Percentiles rank a stretch among this genome's conserved stretches.
phyloP scores from a whole-genome alignment of 2,888 invertebrate species.

The Timema cristinae region DNA sequence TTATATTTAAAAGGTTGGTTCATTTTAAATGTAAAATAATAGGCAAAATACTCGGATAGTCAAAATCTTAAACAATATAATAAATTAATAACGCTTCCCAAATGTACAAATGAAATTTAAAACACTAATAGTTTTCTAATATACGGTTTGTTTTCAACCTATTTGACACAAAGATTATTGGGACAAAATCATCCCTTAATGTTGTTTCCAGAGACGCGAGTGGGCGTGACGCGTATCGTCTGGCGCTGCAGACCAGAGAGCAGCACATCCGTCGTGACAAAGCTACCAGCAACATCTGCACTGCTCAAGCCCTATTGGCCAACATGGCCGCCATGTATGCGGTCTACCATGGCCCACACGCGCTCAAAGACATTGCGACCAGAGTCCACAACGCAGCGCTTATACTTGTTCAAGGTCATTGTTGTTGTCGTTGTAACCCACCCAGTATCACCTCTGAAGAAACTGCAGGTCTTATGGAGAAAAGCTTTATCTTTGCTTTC shows the following conservation, averaged over 20 bases:
- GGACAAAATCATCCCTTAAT: too few relatives aligned
- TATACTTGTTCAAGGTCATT: constrained; percentile 64
- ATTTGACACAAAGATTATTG: too few relatives aligned
- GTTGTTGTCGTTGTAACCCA: background rate
- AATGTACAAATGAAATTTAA: too few relatives aligned
- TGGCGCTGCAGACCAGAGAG: constrained; percentile 95
- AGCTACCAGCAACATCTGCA: constrained; percentile 98
- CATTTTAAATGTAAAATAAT: too few relatives aligned
- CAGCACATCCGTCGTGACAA: constrained; percentile 97
- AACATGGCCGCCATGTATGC: constrained; percentile 99
- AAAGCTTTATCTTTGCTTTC: too few relatives aligned
- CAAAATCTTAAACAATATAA: too few relatives aligned
- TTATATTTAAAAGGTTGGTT: too few relatives aligned
- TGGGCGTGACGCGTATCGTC: constrained; percentile 80
- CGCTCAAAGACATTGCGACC: constrained; percentile 83
- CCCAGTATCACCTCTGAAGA: background rate
- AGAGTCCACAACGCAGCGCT: constrained; percentile 83
- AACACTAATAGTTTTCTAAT: too few relatives aligned
- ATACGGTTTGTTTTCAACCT: too few relatives aligned
- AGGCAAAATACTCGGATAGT: too few relatives aligned
- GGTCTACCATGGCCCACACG: constrained; percentile 95
- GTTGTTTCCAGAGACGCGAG: constrained; percentile 61
- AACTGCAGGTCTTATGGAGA: too few relatives aligned
- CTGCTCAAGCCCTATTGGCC: constrained; percentile 94
- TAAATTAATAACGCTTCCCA: too few relatives aligned